A percentile compares a stretch with the other conserved stretches of the same genome.
phyloP scores from a whole-genome alignment of 2,888 invertebrate species.

The Macrophya alboannulata region DNA sequence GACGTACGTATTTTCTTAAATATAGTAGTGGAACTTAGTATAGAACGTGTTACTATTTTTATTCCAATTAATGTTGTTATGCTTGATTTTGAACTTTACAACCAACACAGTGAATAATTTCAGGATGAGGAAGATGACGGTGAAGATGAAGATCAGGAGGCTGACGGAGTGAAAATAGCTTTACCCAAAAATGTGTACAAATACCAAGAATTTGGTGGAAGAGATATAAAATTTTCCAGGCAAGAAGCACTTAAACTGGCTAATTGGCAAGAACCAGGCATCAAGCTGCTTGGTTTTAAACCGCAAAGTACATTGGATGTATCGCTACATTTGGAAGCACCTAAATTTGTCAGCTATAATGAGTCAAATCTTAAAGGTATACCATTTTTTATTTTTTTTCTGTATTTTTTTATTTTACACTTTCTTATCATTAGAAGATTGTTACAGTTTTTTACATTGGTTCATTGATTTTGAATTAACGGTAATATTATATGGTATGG shows the following conservation, averaged over 20 bases:
- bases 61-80: background rate
- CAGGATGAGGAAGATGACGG: slow-evolving; percentile 12
- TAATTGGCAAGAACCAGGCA: slow-evolving; percentile 56
- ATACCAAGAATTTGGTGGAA: slow-evolving; percentile 56
- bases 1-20: background rate
- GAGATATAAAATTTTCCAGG: slow-evolving; percentile 60
- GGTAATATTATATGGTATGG: too few species aligned
- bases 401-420: too few species aligned
- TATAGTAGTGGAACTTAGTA: background rate
- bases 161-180: background rate
- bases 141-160: background rate
- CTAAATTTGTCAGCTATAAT: slow-evolving; percentile 61
- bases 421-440: background rate
- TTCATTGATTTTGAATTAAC: too few species aligned
- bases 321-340: slow-evolving; percentile 59
- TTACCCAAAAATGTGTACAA: slow-evolving; percentile 39
- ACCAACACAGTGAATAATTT: background rate
- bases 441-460: background rate
- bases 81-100: background rate
- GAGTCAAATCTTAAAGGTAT: slow-evolving; percentile 40
- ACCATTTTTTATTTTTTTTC: background rate
- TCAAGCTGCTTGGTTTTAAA: slow-evolving; percentile 65
- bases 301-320: slow-evolving; percentile 57
- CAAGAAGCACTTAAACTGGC: slow-evolving; percentile 59
- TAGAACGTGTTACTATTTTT: background rate